Evolutionary conservation across 1,140 invertebrate genomes (phyloP).

Genomic region (Dinoponera quadriceps): DNA sequence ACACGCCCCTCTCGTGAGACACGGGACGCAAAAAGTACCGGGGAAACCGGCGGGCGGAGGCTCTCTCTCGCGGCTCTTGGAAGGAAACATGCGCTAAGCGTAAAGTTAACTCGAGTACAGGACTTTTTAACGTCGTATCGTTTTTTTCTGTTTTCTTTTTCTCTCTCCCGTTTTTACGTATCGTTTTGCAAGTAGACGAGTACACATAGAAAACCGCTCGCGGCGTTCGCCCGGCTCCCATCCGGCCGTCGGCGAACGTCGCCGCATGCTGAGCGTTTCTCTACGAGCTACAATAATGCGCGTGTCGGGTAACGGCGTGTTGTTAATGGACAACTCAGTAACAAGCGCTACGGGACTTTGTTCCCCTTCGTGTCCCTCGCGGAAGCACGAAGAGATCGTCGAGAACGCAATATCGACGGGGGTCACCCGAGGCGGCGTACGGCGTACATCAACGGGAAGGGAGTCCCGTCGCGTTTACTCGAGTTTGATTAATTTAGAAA

Average conservation of each 20-base stretch:
- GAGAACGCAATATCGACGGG: conserved; percentile 20
- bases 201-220: conserved; percentile 63
- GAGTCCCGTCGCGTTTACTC: background rate
- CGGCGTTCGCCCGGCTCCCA: background rate
- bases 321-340: conserved; percentile 59
- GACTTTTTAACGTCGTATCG: conserved; percentile 53
- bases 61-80: conserved; percentile 38
- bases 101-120: conserved; percentile 73
- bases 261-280: conserved; percentile 42
- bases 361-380: background rate
- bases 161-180: conserved; percentile 57
- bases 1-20: background rate
- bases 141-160: conserved; percentile 74
- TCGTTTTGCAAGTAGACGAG: conserved; percentile 63
- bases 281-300: conserved; percentile 39
- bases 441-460: background rate
- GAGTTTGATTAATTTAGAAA: background rate
- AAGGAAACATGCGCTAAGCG: conserved; percentile 71
- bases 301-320: conserved; percentile 53
- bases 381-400: background rate
- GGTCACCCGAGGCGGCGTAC: background rate
- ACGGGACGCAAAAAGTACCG: background rate
- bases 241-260: background rate
- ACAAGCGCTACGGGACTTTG: conserved; percentile 45
- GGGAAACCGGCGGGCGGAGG: background rate